Conservation (phyloP, 2,888 invertebrate genomes). For the Drosophila anceps region DNA sequence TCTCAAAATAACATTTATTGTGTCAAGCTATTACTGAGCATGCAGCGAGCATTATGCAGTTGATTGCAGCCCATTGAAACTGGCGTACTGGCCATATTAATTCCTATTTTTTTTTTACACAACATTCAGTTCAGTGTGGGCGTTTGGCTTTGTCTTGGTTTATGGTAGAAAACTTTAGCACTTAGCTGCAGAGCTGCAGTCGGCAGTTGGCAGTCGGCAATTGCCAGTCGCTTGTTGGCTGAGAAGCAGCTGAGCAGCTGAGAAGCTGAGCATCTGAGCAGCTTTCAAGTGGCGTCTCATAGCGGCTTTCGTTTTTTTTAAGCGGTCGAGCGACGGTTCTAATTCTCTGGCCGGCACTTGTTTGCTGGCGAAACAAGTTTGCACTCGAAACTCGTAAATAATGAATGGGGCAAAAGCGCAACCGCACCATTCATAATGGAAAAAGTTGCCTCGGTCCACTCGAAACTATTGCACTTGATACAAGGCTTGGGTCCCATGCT, state of each 20-base stretch:
- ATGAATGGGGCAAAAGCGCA: constrained; percentile 78
- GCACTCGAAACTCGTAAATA: constrained; percentile 80
- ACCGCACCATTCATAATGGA: constrained; percentile 82
- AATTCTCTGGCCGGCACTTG: constrained; percentile 79
- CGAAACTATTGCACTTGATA: constrained; percentile 77
- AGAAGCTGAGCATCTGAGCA: constrained; percentile 3
- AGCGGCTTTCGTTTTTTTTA: constrained; percentile 46
- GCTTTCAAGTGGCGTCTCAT: constrained; percentile 32
- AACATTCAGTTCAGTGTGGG: constrained; percentile 10
- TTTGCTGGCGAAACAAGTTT: constrained; percentile 78
- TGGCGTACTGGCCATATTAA: background rate
- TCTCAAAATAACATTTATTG: background rate
- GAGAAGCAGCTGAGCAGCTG: constrained; percentile 1
- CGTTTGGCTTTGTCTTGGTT: constrained; percentile 47
- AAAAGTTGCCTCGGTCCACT: constrained; percentile 74
- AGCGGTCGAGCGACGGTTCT: constrained; percentile 74
- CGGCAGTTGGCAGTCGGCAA: background rate
- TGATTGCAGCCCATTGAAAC: background rate
- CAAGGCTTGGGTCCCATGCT: constrained; percentile 27
- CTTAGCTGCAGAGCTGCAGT: constrained; percentile 56
- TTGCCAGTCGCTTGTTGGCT: constrained; percentile 4
- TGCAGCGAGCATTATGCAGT: background rate
- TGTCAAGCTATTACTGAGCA: background rate
- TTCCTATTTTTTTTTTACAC: background rate
- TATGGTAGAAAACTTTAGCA: constrained; percentile 66